These are phyloP conservation scores for Yponomeuta malinellus DNA, from an alignment of 2,888 invertebrate species.

Conservation along the genomic window DNA sequence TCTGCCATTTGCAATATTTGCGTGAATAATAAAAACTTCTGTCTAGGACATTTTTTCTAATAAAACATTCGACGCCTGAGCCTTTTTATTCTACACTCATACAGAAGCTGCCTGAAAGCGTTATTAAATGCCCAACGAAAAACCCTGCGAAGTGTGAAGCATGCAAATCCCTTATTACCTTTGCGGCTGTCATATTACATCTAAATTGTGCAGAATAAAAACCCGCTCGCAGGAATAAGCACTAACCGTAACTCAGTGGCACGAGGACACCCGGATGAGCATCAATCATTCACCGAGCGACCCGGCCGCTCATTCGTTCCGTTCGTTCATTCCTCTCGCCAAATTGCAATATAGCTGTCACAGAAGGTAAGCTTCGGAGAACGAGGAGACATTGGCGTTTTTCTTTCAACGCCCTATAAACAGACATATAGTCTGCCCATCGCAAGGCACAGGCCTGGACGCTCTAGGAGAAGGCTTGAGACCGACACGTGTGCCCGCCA, in stretches of 20 bases:
- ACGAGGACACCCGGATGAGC: not conserved
- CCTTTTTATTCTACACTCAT: no score
- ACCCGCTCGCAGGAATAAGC: not conserved
- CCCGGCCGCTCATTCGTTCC: not conserved
- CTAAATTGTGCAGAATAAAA: not conserved
- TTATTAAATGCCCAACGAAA: not conserved
- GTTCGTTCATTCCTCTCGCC: not conserved
- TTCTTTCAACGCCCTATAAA: no score
- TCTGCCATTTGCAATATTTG: no score
- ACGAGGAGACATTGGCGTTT: not conserved
- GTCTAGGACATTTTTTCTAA: no score
- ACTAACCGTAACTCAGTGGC: not conserved
- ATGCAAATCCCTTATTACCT: not conserved
- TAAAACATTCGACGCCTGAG: no score
- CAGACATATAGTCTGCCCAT: no score
- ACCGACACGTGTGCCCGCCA: no score
- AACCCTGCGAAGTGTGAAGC: not conserved
- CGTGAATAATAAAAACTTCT: no score
- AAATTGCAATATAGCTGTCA: not conserved
- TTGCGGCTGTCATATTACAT: not conserved
- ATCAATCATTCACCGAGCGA: constrained; percentile 1
- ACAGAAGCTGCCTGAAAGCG: not conserved
- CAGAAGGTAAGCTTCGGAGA: not conserved
- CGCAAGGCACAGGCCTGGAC: no score
- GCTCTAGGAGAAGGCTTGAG: no score